These are phyloP conservation scores for Axinella damicornis DNA, from an alignment of 37 sponge, comb jelly and placozoan genomes.

Conservation along the genomic window DNA sequence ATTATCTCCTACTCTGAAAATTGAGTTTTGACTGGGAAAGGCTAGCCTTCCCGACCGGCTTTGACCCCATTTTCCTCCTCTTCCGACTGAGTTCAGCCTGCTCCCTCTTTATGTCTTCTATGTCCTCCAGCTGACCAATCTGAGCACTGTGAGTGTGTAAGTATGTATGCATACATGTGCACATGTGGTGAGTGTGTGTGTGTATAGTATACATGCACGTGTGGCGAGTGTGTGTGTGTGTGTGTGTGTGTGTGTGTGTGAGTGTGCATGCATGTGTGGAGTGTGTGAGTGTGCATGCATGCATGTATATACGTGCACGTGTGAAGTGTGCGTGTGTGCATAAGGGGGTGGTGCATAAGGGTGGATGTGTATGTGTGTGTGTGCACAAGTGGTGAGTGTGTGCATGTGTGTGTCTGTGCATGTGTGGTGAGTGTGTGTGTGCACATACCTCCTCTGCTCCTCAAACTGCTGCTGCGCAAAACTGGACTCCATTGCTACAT, in stretches of 20 bases:
- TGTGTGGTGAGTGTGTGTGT: too few relatives aligned
- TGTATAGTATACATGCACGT: not conserved
- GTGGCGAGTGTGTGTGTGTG: not conserved
- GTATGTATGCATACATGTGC: too few relatives aligned
- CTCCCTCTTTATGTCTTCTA: constrained; percentile 69
- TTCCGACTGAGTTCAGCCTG: constrained; percentile 36
- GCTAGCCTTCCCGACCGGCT: too few relatives aligned
- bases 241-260: too few relatives aligned
- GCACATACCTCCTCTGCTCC: constrained; percentile 73
- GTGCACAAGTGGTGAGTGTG: too few relatives aligned
- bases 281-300: too few relatives aligned
- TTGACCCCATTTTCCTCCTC: not conserved
- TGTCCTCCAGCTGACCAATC: constrained; percentile 76
- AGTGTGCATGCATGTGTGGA: not conserved
- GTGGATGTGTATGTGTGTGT: too few relatives aligned
- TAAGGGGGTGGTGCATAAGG: too few relatives aligned
- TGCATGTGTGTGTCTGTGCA: too few relatives aligned
- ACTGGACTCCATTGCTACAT: constrained; percentile 81
- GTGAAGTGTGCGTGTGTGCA: too few relatives aligned
- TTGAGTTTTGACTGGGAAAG: too few relatives aligned
- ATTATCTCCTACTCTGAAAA: too few relatives aligned
- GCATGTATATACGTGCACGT: not conserved
- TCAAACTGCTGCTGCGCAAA: constrained; percentile 87
- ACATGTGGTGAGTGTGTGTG: not conserved
- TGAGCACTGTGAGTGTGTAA: constrained; percentile 72